A percentile compares a stretch with the other conserved stretches of the same genome.
These are phyloP conservation scores for Caretta caretta DNA, from an alignment of 2,113 vertebrate species.

Conservation along the genomic window DNA sequence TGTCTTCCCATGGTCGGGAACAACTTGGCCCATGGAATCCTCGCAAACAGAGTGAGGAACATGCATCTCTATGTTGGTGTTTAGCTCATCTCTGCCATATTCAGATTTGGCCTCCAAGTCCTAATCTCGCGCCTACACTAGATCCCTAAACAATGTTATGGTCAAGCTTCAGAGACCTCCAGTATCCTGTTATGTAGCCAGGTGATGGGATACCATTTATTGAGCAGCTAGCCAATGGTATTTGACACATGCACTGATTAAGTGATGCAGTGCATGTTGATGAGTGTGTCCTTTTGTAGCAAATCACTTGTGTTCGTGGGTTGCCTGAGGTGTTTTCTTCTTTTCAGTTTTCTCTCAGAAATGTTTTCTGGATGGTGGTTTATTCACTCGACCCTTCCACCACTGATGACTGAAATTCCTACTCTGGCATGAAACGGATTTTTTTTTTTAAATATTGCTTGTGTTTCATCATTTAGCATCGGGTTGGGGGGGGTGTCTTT, in stretches of 20 bases:
- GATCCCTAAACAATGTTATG: background rate
- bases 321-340: background rate
- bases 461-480: background rate
- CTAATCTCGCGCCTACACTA: background rate
- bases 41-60: background rate
- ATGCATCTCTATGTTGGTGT: fast-evolving
- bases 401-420: background rate
- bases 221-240: background rate
- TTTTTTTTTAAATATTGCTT: background rate
- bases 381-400: background rate
- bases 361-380: background rate
- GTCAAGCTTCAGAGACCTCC: background rate
- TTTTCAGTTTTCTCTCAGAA: background rate
- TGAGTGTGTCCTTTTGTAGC: background rate
- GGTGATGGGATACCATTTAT: background rate
- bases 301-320: background rate
- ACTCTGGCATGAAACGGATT: background rate
- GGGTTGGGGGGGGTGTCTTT: background rate
- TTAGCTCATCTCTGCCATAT: fast-evolving
- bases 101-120: background rate
- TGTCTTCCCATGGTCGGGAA: background rate
- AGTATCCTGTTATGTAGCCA: background rate
- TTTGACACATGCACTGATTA: background rate
- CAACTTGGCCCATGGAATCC: background rate
- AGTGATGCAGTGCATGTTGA: background rate